These are phyloP conservation scores for Parazoanthus darwini DNA, from an alignment of 92 coral and sea anemone species.

Conservation along the genomic window DNA sequence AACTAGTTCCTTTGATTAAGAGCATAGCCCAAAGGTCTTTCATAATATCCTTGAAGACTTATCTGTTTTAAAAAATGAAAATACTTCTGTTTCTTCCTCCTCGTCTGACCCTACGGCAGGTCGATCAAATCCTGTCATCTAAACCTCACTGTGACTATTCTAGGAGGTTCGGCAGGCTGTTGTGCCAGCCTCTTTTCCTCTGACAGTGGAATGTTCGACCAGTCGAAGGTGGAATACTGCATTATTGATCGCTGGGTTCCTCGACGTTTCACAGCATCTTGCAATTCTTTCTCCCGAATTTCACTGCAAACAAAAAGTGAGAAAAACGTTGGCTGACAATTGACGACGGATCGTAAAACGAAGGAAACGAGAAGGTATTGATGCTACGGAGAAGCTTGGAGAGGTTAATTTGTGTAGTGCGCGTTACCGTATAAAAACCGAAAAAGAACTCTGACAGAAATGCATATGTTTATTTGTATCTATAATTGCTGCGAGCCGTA, in stretches of 20 bases:
- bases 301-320: slow-evolving; percentile 42
- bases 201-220: slow-evolving; percentile 92
- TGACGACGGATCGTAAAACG: background rate
- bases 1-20: background rate
- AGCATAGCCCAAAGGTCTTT: background rate
- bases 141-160: slow-evolving; percentile 87
- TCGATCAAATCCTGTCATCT: slow-evolving; percentile 48
- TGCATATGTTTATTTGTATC: too few species aligned
- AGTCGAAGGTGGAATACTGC: slow-evolving; percentile 96
- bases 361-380: background rate
- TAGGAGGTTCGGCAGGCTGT: slow-evolving; percentile 66
- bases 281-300: slow-evolving; percentile 37
- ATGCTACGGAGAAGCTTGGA: background rate
- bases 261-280: slow-evolving; percentile 65
- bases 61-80: background rate
- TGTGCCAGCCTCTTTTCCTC: slow-evolving; percentile 80
- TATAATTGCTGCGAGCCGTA: too few species aligned
- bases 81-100: slow-evolving; percentile 16
- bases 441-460: too few species aligned
- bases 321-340: background rate
- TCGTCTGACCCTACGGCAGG: background rate
- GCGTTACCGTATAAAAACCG: too few species aligned
- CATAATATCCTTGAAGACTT: background rate
- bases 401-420: too few species aligned
- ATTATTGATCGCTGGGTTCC: slow-evolving; percentile 89